Evolutionary conservation across 2,797 vertebrate genomes (phyloP).

Genomic region (Coregonus ussuriensis): DNA sequence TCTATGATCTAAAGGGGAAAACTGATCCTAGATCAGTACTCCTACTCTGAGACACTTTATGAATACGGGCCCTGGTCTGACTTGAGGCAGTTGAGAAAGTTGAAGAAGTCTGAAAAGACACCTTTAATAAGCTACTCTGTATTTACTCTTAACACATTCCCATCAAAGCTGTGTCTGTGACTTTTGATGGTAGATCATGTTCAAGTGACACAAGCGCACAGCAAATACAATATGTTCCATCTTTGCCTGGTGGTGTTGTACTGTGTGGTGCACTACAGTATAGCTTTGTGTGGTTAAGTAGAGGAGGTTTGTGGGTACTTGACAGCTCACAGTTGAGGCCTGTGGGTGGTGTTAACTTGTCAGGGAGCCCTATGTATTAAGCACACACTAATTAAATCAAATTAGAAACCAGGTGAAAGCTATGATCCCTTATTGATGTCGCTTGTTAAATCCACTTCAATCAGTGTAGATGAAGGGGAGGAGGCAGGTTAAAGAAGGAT

Average conservation of each 20-base stretch:
- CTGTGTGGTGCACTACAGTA: too few relatives aligned
- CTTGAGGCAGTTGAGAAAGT: background rate
- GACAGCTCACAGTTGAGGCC: slow-evolving; percentile 12
- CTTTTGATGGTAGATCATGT: background rate
- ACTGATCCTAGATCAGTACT: background rate
- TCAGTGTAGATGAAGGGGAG: too few relatives aligned
- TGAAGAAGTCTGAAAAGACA: too few relatives aligned
- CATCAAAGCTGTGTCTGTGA: background rate
- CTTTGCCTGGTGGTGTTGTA: too few relatives aligned
- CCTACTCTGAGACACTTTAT: background rate
- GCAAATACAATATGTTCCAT: background rate
- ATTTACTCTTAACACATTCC: background rate
- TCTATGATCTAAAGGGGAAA: background rate
- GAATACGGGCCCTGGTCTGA: background rate
- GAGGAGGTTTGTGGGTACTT: background rate
- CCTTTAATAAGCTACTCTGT: background rate
- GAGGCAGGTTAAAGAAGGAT: too few relatives aligned
- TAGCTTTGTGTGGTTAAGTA: background rate
- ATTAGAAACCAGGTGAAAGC: slow-evolving; percentile 14
- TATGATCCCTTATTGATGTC: too few relatives aligned
- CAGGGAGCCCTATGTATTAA: slow-evolving; percentile 30
- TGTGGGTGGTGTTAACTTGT: slow-evolving; percentile 17
- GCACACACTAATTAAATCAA: slow-evolving; percentile 38
- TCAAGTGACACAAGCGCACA: background rate
- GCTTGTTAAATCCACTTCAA: too few relatives aligned